Evolutionary conservation across 2,888 invertebrate species (phyloP).

Genomic region (Zygothrica quintamaculata): DNA sequence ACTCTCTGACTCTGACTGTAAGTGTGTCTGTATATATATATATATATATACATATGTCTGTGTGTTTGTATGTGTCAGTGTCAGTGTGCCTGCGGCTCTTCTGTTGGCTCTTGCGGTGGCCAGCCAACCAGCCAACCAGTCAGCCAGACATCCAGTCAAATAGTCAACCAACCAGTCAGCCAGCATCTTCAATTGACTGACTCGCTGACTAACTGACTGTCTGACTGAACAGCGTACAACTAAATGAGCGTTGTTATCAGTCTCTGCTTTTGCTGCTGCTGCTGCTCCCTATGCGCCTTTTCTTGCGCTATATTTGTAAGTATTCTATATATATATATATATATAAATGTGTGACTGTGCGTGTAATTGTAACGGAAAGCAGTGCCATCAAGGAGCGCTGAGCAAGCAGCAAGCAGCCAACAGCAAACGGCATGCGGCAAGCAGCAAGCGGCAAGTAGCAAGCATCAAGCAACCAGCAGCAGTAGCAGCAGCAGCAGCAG

Average conservation of each 20-base stretch:
- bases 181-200: constrained; percentile 76
- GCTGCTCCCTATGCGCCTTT: constrained; percentile 50
- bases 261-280: too few relatives aligned
- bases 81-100: constrained; percentile 25
- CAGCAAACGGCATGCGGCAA: too few relatives aligned
- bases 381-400: constrained; percentile 54
- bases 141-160: constrained; percentile 44
- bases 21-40: neutral
- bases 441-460: constrained; percentile 46
- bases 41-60: constrained; percentile 15
- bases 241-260: constrained; percentile 77
- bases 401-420: constrained; percentile 57
- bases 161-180: constrained; percentile 41
- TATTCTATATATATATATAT: constrained; percentile 17
- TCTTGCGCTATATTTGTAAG: too few relatives aligned
- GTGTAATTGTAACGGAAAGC: constrained; percentile 67
- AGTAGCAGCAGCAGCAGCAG: constrained; percentile 46
- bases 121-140: constrained; percentile 36
- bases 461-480: constrained; percentile 59
- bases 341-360: constrained; percentile 66
- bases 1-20: neutral
- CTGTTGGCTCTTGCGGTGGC: constrained; percentile 41
- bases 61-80: constrained; percentile 15
- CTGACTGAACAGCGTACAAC: constrained; percentile 61
- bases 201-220: constrained; percentile 48